Conservation (phyloP, 2,888 invertebrate species). For the Cinara cedri region DNA sequence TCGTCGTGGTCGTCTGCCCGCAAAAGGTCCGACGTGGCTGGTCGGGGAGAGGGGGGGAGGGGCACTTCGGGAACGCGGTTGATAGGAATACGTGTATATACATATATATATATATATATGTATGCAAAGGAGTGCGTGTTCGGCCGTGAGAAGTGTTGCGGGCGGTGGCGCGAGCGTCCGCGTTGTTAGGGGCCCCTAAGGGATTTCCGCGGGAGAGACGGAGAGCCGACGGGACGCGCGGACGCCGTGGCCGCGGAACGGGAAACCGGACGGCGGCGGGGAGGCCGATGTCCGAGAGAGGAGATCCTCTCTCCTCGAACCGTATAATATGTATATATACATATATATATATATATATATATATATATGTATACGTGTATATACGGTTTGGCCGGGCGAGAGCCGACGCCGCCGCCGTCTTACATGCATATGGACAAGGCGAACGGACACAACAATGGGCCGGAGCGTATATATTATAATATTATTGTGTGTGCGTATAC, state of each 20-base stretch:
- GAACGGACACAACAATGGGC: conserved; percentile 54
- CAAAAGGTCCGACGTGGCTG: neutral
- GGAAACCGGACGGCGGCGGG: neutral
- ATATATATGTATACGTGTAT: too few relatives aligned
- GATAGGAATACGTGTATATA: too few relatives aligned
- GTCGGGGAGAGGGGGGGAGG: neutral
- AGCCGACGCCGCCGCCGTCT: conserved; percentile 47
- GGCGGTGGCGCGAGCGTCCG: neutral
- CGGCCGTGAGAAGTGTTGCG: neutral
- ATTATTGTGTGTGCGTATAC: too few relatives aligned
- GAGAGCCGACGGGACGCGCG: conserved; percentile 41
- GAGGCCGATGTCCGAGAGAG: conserved; percentile 57
- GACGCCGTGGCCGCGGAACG: neutral
- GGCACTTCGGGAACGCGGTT: too few relatives aligned
- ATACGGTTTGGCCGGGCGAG: conserved; percentile 52
- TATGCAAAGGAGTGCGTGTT: conserved; percentile 27
- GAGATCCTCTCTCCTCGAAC: conserved; percentile 54
- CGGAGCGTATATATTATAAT: too few relatives aligned
- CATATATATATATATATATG: too few relatives aligned
- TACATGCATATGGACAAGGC: conserved; percentile 56
- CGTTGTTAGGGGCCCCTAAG: conserved; percentile 50
- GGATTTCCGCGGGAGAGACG: too few relatives aligned
- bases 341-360: too few relatives aligned
- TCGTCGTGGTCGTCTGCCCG: too few relatives aligned
- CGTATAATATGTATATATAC: too few relatives aligned